Base-by-base conservation (phyloP, 2,113 vertebrate genomes). In the Leptobrachium ailaonicum region DNA sequence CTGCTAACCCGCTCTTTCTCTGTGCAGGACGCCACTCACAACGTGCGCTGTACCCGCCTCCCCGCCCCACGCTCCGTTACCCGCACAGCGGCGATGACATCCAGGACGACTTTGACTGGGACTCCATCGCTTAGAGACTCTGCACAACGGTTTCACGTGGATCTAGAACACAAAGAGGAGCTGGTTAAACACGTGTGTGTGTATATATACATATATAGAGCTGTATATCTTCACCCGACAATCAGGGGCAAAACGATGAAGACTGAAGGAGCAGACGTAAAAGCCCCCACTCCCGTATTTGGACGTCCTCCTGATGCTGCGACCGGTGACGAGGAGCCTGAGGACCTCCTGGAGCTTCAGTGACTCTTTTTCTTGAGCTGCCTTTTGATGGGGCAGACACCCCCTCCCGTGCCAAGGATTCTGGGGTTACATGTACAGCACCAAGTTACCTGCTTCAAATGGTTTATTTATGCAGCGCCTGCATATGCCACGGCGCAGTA, bases 61-160 rank as follows among this genome's bases (percentile, higher is more conserved):
- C 85, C 88, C 1, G 91, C 88, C 71, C 91, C 88, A 2, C 90
- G 14, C 53, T 69, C n/a, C 79, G 71, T 58, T 75, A 81, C 58
- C 90, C 91, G 68, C 90, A 91, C n/a, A 86, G 90, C 89, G 92
- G 53, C 1, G 93, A 94, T 77, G 93, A 94, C 87, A 94, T 94
- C 80, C 90, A 92, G 0, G 93, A 94, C 76, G 92, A 94, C 85
- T 94, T 94, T 42, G 92, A 94, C 77, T 94, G 93, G 93, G 93
- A 94, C 89, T 92, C 93, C 87, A 94, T 94, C 86, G 93, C 93
- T 84, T 94, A 93, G 88, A 82, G 85, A 89, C 88, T 85, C 47
- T 44, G 86, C 71, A 41, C 12, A 41, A 14, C 64, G 14, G 6
- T 13, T n/a, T 54, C 11, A 32, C 50, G 84, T 86, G 77, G 81